Evolutionary conservation across 1,140 invertebrate genomes (phyloP).

Genomic region (Diploscapter pachys): DNA sequence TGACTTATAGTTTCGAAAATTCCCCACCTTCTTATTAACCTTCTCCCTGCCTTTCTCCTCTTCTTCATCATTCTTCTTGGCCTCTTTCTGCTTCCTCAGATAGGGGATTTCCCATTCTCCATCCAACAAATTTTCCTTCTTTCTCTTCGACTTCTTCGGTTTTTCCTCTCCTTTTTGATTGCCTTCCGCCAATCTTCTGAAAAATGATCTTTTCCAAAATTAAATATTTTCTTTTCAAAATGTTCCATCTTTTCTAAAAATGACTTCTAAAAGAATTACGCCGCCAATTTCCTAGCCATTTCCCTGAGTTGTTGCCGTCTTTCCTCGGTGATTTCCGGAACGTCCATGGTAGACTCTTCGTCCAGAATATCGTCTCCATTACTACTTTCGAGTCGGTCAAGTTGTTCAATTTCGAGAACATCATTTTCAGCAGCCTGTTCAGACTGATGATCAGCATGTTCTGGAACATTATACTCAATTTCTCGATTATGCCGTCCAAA

Average conservation of each 20-base stretch:
- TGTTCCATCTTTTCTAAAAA: constrained; percentile 17
- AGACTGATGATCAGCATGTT: no score
- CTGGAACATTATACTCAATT: no score
- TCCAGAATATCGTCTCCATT: not conserved
- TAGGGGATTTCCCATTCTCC: constrained; percentile 48
- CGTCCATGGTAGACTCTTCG: constrained; percentile 19
- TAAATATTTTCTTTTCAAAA: not conserved
- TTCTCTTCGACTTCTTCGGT: constrained; percentile 20
- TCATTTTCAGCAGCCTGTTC: no score
- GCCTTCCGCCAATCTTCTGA: no score
- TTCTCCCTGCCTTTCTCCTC: constrained; percentile 14
- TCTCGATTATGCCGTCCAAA: no score
- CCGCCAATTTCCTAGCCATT: constrained; percentile 44
- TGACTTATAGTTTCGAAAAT: not conserved
- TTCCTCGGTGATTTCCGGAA: constrained; percentile 43
- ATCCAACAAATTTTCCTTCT: constrained; percentile 37
- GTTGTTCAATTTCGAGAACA: no score
- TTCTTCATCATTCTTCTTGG: constrained; percentile 20
- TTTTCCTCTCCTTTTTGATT: not conserved
- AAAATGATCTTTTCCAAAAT: no score
- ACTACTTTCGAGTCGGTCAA: no score
- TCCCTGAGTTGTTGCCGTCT: constrained; percentile 34
- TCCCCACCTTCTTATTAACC: constrained; percentile 10
- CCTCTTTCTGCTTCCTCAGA: constrained; percentile 44
- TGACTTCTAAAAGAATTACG: constrained; percentile 17